phyloP scores from a whole-genome alignment of 2,888 invertebrate genomes.

The Drosophila robusta region DNA sequence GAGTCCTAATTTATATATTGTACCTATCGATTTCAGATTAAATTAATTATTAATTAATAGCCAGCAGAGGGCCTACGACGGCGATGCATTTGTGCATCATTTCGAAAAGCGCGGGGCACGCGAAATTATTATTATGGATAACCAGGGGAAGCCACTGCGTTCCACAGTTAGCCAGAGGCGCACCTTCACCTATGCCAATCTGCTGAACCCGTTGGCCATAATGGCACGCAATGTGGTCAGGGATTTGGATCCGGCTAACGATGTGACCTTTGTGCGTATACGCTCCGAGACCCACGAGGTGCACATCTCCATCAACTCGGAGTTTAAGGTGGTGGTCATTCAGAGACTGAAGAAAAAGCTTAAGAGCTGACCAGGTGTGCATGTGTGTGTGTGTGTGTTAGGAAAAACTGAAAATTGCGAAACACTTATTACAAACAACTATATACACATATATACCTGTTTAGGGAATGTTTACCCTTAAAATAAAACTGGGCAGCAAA shows the following conservation, averaged over 20 bases:
- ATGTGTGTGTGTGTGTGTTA: conserved; percentile 11
- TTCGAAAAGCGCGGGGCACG: conserved; percentile 55
- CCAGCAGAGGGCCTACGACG: conserved; percentile 47
- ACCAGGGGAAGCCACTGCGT: conserved; percentile 44
- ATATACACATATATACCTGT: not conserved
- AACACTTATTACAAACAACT: not conserved
- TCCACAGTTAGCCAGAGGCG: conserved; percentile 56
- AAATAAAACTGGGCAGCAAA: not conserved
- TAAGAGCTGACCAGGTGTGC: not conserved
- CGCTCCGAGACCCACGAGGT: conserved; percentile 57
- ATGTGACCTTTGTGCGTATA: conserved; percentile 65
- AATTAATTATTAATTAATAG: not conserved
- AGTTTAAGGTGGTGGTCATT: conserved; percentile 58
- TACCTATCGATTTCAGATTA: not conserved
- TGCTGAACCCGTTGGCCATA: conserved; percentile 42
- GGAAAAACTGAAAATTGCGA: not conserved
- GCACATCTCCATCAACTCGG: conserved; percentile 50
- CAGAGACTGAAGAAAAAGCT: conserved; percentile 38
- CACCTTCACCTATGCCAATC: conserved; percentile 22
- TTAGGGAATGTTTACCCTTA: not conserved
- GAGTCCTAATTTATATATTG: not conserved
- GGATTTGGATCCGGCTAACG: conserved; percentile 71
- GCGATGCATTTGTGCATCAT: conserved; percentile 52
- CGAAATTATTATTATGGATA: conserved; percentile 63
- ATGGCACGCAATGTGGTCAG: conserved; percentile 74